Conservation (phyloP, 2,113 vertebrate genomes). For the Corynorhinus townsendii region DNA sequence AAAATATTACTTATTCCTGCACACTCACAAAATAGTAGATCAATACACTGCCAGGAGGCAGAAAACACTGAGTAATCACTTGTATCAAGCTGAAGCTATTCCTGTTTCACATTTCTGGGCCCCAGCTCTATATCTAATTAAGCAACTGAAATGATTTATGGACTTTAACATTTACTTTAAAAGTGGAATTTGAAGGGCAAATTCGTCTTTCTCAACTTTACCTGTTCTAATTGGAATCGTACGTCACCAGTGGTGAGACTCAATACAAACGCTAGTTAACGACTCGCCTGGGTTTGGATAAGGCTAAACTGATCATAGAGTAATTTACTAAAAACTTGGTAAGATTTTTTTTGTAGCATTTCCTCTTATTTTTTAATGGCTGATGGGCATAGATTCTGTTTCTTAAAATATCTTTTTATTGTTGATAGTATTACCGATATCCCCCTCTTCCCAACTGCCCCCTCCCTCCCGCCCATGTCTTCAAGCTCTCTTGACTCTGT, state of each 20-base stretch:
- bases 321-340: not conserved
- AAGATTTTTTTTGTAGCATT: not conserved
- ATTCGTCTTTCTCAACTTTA: conserved; percentile 33
- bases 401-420: too few species aligned
- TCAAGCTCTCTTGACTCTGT: not conserved
- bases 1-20: conserved; percentile 46
- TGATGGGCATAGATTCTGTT: too few species aligned
- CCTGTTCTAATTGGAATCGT: conserved; percentile 1
- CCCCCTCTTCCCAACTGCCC: too few species aligned
- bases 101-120: not conserved
- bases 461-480: too few species aligned
- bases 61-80: conserved; percentile 36
- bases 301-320: not conserved
- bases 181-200: not conserved
- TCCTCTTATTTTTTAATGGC: too few species aligned
- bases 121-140: conserved; percentile 23
- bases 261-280: conserved; percentile 2
- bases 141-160: conserved; percentile 48
- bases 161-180: conserved; percentile 17
- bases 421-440: too few species aligned
- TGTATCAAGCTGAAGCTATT: conserved; percentile 20
- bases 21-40: conserved; percentile 46
- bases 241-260: not conserved
- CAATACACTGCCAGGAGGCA: conserved; percentile 40
- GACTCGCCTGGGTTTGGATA: not conserved